These are phyloP conservation scores for Arion vulgaris DNA, from an alignment of 1,140 invertebrate species.

Conservation along the genomic window DNA sequence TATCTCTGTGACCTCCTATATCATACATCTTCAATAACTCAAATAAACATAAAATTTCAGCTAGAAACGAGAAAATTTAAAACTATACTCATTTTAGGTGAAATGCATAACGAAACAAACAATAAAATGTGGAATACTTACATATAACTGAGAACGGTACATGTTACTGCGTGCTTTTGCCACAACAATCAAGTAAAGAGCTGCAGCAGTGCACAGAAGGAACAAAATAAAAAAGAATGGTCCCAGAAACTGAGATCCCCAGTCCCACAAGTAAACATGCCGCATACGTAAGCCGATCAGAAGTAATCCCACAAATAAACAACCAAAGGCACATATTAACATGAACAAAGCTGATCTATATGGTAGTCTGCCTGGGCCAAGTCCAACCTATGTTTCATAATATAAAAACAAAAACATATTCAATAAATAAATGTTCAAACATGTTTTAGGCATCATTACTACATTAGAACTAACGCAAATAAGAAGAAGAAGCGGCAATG, in stretches of 20 bases:
- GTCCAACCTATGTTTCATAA: neutral
- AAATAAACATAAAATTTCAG: too few species aligned
- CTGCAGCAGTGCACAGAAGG: constrained; percentile 52
- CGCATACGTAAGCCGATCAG: constrained; percentile 58
- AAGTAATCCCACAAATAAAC: constrained; percentile 57
- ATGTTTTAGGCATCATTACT: too few species aligned
- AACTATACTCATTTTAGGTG: too few species aligned
- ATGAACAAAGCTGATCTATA: constrained; percentile 43
- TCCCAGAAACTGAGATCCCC: constrained; percentile 63
- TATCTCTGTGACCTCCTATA: too few species aligned
- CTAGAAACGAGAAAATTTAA: too few species aligned
- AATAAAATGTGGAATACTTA: constrained; percentile 46
- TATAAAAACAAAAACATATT: neutral
- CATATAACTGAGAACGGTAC: constrained; percentile 61
- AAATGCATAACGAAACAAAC: too few species aligned
- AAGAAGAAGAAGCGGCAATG: too few species aligned
- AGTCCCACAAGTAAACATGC: constrained; percentile 64
- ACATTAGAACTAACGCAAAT: too few species aligned
- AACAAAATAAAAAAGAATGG: constrained; percentile 66
- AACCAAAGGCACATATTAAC: constrained; percentile 47
- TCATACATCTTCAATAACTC: too few species aligned
- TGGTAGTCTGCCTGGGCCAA: constrained; percentile 58
- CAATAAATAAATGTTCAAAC: too few species aligned
- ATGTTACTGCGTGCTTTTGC: constrained; percentile 59
- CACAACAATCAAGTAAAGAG: constrained; percentile 52